Conservation (phyloP, 2,888 invertebrate genomes). For the Apotomis turbidana region DNA sequence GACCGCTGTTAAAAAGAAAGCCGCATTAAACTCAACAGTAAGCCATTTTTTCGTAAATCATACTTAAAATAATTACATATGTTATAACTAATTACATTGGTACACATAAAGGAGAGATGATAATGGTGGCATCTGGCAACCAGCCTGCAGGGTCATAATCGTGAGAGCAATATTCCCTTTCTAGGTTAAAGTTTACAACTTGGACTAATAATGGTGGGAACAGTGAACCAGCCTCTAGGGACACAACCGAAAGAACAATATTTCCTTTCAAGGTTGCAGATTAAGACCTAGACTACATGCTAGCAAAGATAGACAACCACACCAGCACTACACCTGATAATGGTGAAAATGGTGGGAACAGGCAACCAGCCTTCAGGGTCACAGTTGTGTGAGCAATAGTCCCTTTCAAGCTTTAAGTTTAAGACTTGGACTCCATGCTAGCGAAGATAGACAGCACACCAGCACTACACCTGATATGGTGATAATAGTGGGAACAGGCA, state of each 20-base stretch:
- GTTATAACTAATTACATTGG: too few relatives aligned
- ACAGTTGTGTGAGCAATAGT: too few relatives aligned
- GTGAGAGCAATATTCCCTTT: too few relatives aligned
- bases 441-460: constrained; percentile 1
- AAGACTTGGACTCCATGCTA: background rate
- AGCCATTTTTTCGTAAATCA: too few relatives aligned
- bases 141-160: background rate
- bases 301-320: background rate
- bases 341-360: background rate
- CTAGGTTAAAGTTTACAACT: too few relatives aligned
- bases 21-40: background rate
- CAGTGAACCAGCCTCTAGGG: constrained; percentile 1
- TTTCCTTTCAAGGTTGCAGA: background rate
- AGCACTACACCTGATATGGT: background rate
- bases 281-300: constrained; percentile 1
- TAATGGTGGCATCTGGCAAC: constrained; percentile 6
- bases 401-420: background rate
- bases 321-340: background rate
- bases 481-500: constrained; percentile 1
- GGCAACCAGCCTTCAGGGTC: background rate
- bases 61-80: too few relatives aligned
- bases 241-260: too few relatives aligned
- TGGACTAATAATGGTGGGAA: background rate
- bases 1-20: background rate
- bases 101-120: background rate